Conservation (phyloP, 2,888 invertebrate species). For the Tillus elongatus region DNA sequence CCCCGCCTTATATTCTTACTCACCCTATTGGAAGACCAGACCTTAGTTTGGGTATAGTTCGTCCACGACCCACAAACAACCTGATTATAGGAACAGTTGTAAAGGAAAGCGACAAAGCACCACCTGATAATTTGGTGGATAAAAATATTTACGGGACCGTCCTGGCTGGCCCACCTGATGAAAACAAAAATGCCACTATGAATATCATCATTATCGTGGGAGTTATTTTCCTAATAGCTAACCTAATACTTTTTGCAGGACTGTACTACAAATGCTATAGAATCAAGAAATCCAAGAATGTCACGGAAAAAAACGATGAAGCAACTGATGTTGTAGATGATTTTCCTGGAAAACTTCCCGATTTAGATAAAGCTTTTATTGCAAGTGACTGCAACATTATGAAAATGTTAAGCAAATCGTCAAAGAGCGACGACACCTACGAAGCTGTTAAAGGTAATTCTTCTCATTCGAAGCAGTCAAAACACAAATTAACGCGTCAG, state of each 20-base stretch:
- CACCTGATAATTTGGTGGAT: conserved; percentile 21
- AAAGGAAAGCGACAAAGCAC: conserved; percentile 15
- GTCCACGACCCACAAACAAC: conserved; percentile 7
- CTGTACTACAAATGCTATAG: conserved; percentile 59
- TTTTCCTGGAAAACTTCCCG: conserved; percentile 31
- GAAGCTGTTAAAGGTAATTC: conserved; percentile 46
- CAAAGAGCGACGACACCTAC: conserved; percentile 45
- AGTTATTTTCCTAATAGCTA: conserved; percentile 62
- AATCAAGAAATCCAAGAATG: conserved; percentile 45
- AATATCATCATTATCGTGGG: conserved; percentile 56
- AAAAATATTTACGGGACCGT: conserved; percentile 30
- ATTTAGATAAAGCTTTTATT: conserved; percentile 42
- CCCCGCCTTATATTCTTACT: conserved; percentile 21
- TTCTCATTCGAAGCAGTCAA: conserved; percentile 47
- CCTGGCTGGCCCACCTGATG: conserved; percentile 38
- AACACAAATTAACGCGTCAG: conserved; percentile 59
- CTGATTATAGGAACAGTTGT: not conserved
- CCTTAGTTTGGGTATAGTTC: too few species aligned
- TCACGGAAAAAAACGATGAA: conserved; percentile 45
- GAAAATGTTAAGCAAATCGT: conserved; percentile 45
- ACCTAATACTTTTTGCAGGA: conserved; percentile 58
- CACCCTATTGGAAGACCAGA: conserved; percentile 16
- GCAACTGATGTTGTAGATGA: conserved; percentile 29
- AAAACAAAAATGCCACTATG: conserved; percentile 46
- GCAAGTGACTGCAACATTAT: conserved; percentile 50